These are phyloP conservation scores for Heliconius eleuchia DNA, from an alignment of 1,140 invertebrate genomes.

Conservation along the genomic window DNA sequence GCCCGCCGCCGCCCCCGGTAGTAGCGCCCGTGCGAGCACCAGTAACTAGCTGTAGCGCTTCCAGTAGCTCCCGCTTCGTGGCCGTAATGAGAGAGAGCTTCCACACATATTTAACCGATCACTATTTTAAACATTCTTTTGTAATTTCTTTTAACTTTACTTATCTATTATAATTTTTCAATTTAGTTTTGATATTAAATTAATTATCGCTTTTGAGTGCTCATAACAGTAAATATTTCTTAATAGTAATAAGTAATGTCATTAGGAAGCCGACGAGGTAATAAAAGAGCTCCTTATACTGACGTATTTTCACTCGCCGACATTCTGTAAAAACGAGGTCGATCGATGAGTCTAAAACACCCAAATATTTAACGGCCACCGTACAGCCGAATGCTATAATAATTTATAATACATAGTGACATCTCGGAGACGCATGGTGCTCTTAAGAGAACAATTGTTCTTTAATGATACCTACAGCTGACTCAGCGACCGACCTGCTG, in stretches of 20 bases:
- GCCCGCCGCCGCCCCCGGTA: constrained; percentile 76
- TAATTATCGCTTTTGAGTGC: not conserved
- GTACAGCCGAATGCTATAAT: not conserved
- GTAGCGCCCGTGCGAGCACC: not conserved
- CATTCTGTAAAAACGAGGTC: constrained; percentile 13
- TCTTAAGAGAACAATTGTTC: too few relatives aligned
- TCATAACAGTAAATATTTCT: not conserved
- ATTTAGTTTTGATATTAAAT: not conserved
- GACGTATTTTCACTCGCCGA: not conserved
- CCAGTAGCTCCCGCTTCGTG: not conserved
- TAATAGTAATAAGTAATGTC: not conserved
- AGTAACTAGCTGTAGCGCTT: too few relatives aligned
- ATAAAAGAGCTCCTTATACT: not conserved
- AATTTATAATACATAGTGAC: too few relatives aligned
- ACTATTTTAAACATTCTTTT: not conserved
- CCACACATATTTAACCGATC: constrained; percentile 5
- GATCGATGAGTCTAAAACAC: not conserved
- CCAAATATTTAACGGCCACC: not conserved
- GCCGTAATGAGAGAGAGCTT: not conserved
- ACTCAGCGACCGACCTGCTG: not conserved
- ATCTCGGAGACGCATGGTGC: not conserved
- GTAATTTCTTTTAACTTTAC: not conserved
- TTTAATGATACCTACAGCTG: too few relatives aligned
- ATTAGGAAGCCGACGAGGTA: not conserved
- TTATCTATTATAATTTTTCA: not conserved